Evolutionary conservation across 2,113 vertebrate species (phyloP).

Genomic region (Apodemus speciosus): DNA sequence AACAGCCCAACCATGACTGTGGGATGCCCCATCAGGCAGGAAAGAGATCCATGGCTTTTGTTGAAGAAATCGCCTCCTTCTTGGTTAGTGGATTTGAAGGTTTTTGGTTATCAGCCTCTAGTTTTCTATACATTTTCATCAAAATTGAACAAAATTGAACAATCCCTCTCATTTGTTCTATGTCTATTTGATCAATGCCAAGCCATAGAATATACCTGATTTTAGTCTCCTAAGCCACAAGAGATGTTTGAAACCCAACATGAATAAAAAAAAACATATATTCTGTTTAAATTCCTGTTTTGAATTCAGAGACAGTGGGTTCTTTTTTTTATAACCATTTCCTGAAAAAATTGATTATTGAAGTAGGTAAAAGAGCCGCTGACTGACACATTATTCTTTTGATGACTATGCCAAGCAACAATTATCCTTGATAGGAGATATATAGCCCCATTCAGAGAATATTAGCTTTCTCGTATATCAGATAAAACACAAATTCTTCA

Average conservation of each 20-base stretch:
- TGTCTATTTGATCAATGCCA: neutral
- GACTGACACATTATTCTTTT: neutral
- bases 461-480: constrained; percentile 22
- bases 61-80: constrained; percentile 26
- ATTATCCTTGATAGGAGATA: constrained; percentile 20
- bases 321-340: constrained; percentile 38
- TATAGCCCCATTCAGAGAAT: neutral
- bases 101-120: neutral
- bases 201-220: neutral
- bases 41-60: neutral
- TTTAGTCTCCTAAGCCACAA: neutral
- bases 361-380: neutral
- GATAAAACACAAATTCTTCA: constrained; percentile 47
- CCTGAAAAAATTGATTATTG: constrained; percentile 4
- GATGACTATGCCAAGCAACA: neutral
- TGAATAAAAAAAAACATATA: neutral
- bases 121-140: constrained; percentile 33
- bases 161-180: neutral
- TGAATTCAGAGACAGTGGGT: constrained; percentile 3
- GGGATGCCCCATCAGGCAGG: neutral
- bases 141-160: constrained; percentile 48
- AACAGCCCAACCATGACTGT: neutral
- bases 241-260: constrained; percentile 3
- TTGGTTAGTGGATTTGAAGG: neutral
- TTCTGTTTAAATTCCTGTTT: neutral